Conservation (phyloP, 2,113 vertebrate species). For the Hippocampus zosterae region DNA sequence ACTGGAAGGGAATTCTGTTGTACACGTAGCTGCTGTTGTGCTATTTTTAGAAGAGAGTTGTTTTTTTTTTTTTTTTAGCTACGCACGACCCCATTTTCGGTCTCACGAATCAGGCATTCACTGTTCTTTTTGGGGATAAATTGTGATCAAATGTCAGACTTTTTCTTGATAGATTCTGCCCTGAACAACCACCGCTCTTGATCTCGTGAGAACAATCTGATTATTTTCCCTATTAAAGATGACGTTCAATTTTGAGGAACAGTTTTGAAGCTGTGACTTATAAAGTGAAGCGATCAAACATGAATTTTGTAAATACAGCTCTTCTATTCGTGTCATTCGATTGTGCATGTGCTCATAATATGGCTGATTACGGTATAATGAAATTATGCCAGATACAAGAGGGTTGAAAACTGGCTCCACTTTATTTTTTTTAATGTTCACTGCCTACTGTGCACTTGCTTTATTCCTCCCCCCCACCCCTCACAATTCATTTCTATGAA, state of each 20-base stretch:
- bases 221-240: not conserved
- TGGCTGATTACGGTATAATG: not conserved
- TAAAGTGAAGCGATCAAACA: not conserved
- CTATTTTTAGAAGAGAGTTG: slow-evolving; percentile 57
- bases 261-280: not conserved
- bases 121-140: not conserved
- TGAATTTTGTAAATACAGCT: not conserved
- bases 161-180: not conserved
- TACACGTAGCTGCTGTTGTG: slow-evolving; percentile 16
- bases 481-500: slow-evolving; percentile 38
- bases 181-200: not conserved
- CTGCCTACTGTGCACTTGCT: slow-evolving; percentile 13
- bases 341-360: not conserved
- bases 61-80: not conserved
- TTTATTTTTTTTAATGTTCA: slow-evolving; percentile 16
- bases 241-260: not conserved
- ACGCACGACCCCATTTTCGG: not conserved
- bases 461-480: not conserved
- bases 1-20: slow-evolving; percentile 35
- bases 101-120: not conserved
- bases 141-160: not conserved
- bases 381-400: slow-evolving; percentile 4
- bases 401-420: slow-evolving; percentile 6
- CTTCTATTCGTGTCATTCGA: not conserved
- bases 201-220: not conserved